Conservation (phyloP, 2,113 vertebrate genomes). For the Paraplagusia blochii region DNA sequence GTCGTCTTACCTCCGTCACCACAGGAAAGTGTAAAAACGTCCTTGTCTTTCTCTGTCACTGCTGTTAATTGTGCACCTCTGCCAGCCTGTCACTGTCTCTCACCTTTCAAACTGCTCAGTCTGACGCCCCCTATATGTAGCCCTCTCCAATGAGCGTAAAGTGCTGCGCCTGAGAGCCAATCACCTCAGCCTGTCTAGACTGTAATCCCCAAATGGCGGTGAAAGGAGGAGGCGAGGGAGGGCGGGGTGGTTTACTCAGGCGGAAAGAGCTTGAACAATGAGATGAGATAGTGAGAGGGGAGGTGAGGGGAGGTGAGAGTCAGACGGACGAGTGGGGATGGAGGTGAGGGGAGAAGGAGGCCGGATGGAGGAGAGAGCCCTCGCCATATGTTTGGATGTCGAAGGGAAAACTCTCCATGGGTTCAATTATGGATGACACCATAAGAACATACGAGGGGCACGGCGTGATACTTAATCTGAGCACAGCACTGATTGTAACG, state of each 20-base stretch:
- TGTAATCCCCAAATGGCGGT: conserved; percentile 58
- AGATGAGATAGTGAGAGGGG: conserved; percentile 35
- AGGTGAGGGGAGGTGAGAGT: conserved; percentile 47
- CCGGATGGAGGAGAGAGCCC: not conserved
- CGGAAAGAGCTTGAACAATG: conserved; percentile 57
- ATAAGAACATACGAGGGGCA: conserved; percentile 30
- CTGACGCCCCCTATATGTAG: conserved; percentile 67
- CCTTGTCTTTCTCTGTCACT: conserved; percentile 52
- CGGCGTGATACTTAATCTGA: conserved; percentile 53
- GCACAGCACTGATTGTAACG: conserved; percentile 28
- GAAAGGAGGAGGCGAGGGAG: not conserved
- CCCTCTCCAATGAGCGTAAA: conserved; percentile 68
- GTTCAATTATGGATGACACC: conserved; percentile 68
- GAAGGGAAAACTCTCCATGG: conserved; percentile 64
- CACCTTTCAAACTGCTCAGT: conserved; percentile 68
- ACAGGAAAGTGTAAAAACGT: conserved; percentile 14
- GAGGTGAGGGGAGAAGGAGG: not conserved
- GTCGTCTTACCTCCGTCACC: conserved; percentile 33
- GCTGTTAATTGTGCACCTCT: conserved; percentile 37
- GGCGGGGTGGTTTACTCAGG: conserved; percentile 36
- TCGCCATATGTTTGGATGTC: conserved; percentile 66
- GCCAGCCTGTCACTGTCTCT: conserved; percentile 44
- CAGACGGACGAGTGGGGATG: conserved; percentile 39
- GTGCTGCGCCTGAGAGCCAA: conserved; percentile 57
- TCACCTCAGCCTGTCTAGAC: conserved; percentile 58